These are phyloP conservation scores for Megalops cyprinoides DNA, from an alignment of 2,797 vertebrate species.

Conservation along the genomic window DNA sequence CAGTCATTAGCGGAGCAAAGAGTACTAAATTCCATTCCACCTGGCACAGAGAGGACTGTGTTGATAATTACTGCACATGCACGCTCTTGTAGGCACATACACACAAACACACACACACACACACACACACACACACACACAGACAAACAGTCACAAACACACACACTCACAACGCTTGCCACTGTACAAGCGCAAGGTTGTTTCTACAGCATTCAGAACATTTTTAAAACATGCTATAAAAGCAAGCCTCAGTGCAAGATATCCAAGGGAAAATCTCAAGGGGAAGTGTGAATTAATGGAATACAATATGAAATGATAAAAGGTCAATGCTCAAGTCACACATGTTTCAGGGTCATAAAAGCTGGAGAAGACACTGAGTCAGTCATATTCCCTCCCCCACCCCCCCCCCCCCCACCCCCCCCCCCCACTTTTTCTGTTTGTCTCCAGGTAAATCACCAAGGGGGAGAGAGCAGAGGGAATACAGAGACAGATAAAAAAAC, in stretches of 20 bases:
- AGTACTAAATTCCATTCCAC: conserved; percentile 1
- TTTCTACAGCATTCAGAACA: neutral
- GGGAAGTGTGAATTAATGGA: neutral
- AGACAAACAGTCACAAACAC: conserved; percentile 22
- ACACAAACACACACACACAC: conserved; percentile 36
- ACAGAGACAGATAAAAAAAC: neutral
- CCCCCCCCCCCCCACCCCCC: neutral
- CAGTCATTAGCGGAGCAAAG: conserved; percentile 1
- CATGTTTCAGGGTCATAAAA: conserved; percentile 7
- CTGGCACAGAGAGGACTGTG: neutral
- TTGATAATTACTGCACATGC: conserved; percentile 10
- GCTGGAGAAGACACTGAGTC: neutral
- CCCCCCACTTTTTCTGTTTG: neutral
- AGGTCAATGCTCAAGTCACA: conserved; percentile 6
- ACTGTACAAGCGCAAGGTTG: neutral
- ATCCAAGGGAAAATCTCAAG: neutral
- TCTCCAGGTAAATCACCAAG: neutral
- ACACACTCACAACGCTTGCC: neutral
- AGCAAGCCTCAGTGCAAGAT: neutral
- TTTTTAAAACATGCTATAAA: neutral
- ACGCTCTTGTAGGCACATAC: neutral
- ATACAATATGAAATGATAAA: neutral
- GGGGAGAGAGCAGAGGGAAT: neutral
- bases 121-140: neutral
- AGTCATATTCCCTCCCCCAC: too few species aligned